Conservation (phyloP, 2,797 vertebrate genomes). For the Orientallactaga sibirica region DNA sequence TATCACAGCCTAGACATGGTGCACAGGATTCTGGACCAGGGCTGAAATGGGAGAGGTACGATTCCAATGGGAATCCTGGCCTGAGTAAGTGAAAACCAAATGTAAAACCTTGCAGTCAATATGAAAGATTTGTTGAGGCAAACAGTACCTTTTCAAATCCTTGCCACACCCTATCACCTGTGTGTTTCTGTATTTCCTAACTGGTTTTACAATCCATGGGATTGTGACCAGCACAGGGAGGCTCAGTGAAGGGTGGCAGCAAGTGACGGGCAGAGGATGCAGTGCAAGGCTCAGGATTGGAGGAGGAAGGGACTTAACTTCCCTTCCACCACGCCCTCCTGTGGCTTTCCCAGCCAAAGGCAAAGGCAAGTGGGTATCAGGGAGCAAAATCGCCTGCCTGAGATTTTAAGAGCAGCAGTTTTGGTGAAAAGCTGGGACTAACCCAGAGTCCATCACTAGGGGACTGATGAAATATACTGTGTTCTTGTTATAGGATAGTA, state of each 20-base stretch:
- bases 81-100: background rate
- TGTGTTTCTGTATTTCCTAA: background rate
- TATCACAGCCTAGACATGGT: background rate
- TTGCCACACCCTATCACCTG: background rate
- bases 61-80: background rate
- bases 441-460: background rate
- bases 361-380: background rate
- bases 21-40: background rate
- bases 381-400: background rate
- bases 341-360: background rate
- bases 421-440: background rate
- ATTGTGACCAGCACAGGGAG: background rate
- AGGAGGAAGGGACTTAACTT: background rate
- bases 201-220: background rate
- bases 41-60: background rate
- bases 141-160: background rate
- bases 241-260: background rate
- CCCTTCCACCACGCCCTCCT: background rate
- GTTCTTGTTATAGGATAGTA: rapidly evolving
- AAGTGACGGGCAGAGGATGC: background rate
- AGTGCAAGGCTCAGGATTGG: background rate
- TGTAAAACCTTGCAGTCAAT: background rate
- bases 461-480: background rate
- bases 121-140: background rate
- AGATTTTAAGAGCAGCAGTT: background rate